Evolutionary conservation across 2,888 invertebrate genomes (phyloP).

Genomic region (Chymomyza procnemis): DNA sequence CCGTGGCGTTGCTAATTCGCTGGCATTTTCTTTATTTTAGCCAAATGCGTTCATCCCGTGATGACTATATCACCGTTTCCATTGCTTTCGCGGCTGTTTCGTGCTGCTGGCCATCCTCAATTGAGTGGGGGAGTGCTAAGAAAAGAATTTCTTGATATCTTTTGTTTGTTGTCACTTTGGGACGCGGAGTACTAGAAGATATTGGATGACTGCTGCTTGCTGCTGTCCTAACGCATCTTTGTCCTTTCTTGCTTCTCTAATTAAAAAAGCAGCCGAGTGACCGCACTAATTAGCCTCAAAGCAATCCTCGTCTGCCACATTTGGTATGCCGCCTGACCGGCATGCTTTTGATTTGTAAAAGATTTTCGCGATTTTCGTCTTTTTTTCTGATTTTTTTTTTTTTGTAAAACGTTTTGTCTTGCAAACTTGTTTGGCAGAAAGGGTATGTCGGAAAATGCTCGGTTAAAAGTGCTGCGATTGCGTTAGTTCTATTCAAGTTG

Average conservation of each 20-base stretch:
- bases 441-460: not conserved
- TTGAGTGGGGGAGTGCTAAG: conserved; percentile 39
- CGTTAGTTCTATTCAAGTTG: conserved; percentile 25
- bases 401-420: conserved; percentile 24
- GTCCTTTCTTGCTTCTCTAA: conserved; percentile 75
- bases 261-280: conserved; percentile 73
- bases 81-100: conserved; percentile 7
- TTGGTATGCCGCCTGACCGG: conserved; percentile 53
- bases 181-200: not conserved
- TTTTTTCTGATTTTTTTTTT: too few species aligned
- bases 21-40: conserved; percentile 72
- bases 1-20: conserved; percentile 59
- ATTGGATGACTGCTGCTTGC: conserved; percentile 31
- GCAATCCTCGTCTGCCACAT: conserved; percentile 54
- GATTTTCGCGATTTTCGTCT: conserved; percentile 59
- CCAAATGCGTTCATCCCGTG: conserved; percentile 61
- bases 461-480: conserved; percentile 31
- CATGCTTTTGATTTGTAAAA: conserved; percentile 67
- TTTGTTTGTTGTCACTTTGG: conserved; percentile 66
- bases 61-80: conserved; percentile 42
- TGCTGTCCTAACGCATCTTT: conserved; percentile 69
- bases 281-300: conserved; percentile 79
- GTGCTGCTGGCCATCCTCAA: not conserved
- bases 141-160: conserved; percentile 73
- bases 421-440: not conserved